Conservation (phyloP, 2,888 invertebrate genomes). For the Hyppa rectilinea region DNA sequence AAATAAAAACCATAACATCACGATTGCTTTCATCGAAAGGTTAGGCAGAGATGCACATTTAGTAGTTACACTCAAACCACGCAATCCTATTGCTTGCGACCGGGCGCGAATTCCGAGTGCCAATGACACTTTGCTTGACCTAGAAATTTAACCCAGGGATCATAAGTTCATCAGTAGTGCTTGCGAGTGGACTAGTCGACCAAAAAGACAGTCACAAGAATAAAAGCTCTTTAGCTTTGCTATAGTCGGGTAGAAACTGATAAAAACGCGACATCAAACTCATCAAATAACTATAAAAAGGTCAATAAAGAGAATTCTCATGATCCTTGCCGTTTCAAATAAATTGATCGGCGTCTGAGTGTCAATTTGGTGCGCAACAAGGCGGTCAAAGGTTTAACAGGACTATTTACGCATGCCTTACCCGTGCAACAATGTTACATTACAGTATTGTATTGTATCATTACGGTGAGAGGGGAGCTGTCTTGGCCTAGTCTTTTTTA, state of each 20-base stretch:
- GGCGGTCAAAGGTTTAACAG: slow-evolving; percentile 39
- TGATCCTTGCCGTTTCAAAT: slow-evolving; percentile 10
- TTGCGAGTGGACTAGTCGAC: not conserved
- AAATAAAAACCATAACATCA: not conserved
- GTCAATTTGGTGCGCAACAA: slow-evolving; percentile 29
- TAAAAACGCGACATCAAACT: not conserved
- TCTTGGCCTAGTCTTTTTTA: no score
- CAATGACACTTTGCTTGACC: not conserved
- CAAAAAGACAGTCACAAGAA: not conserved
- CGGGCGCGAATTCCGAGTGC: not conserved
- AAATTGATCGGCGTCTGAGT: slow-evolving; percentile 34
- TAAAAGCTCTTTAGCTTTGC: no score
- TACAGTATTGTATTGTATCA: no score
- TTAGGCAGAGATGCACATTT: not conserved
- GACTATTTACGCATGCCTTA: slow-evolving; percentile 43
- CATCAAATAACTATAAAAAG: slow-evolving; percentile 12
- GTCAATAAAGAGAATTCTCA: slow-evolving; percentile 23
- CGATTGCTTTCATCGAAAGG: no score
- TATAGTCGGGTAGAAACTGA: no score
- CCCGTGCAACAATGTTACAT: slow-evolving; percentile 4
- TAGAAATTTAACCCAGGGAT: no score
- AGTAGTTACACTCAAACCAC: not conserved
- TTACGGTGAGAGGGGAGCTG: no score
- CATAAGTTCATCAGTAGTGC: no score
- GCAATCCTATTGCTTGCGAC: not conserved